phyloP scores from a whole-genome alignment of 2,113 vertebrate genomes.

The Saiga tatarica region DNA sequence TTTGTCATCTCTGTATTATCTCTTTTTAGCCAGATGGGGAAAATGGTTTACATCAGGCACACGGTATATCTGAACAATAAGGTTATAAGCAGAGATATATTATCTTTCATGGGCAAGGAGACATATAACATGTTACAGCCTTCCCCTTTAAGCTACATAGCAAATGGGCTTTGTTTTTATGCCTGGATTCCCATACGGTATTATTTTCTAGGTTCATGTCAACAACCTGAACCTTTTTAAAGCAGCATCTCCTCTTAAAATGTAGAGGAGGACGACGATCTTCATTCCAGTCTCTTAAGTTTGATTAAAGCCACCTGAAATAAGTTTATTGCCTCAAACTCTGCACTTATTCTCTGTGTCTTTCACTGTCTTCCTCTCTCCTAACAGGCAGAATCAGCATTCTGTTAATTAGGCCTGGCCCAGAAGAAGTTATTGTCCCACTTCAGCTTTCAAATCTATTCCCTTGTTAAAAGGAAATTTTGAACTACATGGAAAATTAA shows the following conservation, averaged over 20 bases:
- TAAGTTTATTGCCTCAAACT: slow-evolving; percentile 50
- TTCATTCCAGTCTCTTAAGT: slow-evolving; percentile 63
- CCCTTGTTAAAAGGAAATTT: not conserved
- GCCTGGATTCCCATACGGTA: slow-evolving; percentile 64
- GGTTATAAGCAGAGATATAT: not conserved
- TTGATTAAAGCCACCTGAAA: slow-evolving; percentile 78
- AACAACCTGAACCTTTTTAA: slow-evolving; percentile 60
- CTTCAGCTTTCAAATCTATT: not conserved
- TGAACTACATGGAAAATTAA: not conserved
- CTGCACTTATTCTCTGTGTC: not conserved
- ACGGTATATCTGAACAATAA: slow-evolving; percentile 55
- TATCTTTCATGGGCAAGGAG: slow-evolving; percentile 50
- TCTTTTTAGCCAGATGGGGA: slow-evolving; percentile 25
- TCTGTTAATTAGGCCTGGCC: not conserved
- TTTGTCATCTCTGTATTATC: not conserved
- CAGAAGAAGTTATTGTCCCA: not conserved
- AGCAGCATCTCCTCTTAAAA: slow-evolving; percentile 72
- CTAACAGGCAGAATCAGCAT: not conserved
- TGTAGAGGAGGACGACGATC: slow-evolving; percentile 60
- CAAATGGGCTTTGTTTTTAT: slow-evolving; percentile 53
- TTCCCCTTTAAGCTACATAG: slow-evolving; percentile 21
- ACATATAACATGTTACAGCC: not conserved
- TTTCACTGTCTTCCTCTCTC: not conserved
- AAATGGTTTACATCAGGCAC: slow-evolving; percentile 49
- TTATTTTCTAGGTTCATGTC: slow-evolving; percentile 69